Conservation (phyloP, 2,113 vertebrate species). For the Oncorhynchus kisutch region DNA sequence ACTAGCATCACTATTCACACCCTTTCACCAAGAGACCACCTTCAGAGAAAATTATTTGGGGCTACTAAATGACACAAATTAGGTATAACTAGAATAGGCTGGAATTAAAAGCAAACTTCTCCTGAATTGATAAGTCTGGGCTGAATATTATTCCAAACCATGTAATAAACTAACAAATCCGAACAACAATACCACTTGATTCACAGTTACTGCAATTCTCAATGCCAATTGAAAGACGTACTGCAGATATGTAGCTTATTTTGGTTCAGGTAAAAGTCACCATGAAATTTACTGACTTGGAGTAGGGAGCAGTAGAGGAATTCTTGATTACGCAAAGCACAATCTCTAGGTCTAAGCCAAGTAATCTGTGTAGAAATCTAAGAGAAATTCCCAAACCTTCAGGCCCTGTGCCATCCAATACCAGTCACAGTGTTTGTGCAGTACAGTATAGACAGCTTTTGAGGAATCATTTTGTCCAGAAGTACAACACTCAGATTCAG, state of each 20-base stretch:
- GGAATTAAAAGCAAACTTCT: neutral
- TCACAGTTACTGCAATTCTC: conserved; percentile 12
- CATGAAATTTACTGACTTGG: neutral
- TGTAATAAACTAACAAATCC: conserved; percentile 27
- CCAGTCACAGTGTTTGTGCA: conserved; percentile 17
- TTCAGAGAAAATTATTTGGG: too few relatives aligned
- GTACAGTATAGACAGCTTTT: neutral
- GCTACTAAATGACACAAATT: too few relatives aligned
- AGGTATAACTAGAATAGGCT: too few relatives aligned
- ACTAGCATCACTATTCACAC: neutral
- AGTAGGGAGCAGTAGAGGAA: neutral
- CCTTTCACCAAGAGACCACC: neutral
- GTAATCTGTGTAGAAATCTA: conserved; percentile 32
- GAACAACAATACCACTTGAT: conserved; percentile 10
- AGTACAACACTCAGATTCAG: conserved; percentile 28
- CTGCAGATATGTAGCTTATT: conserved; percentile 29
- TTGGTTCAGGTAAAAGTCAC: conserved; percentile 20
- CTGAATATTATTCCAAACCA: conserved; percentile 19
- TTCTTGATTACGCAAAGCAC: conserved; percentile 29
- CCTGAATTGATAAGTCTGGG: neutral
- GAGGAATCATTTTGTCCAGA: neutral
- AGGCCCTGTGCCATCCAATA: conserved; percentile 19
- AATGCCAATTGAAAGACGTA: conserved; percentile 4
- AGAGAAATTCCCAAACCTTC: conserved; percentile 5
- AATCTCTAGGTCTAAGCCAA: neutral